Evolutionary conservation across 1,140 invertebrate species (phyloP).

Genomic region (Drosophila truncata): DNA sequence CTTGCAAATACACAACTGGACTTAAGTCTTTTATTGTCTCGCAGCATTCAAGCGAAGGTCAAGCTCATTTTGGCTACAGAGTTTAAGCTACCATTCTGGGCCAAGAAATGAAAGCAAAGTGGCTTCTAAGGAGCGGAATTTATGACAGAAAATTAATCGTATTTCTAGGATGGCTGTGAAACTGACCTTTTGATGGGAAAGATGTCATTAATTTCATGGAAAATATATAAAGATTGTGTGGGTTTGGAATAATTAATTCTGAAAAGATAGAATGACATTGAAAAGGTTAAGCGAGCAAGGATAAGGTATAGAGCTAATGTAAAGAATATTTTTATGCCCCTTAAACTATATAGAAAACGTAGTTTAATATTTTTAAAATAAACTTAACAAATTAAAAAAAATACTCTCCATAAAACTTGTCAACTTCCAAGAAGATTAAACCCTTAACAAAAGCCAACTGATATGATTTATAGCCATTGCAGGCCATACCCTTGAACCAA

Average conservation of each 20-base stretch:
- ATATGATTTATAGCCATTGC: conserved; percentile 32
- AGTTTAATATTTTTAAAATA: neutral
- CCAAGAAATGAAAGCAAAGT: conserved; percentile 66
- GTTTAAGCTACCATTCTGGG: conserved; percentile 55
- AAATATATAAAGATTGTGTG: no score
- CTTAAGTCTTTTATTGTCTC: conserved; percentile 26
- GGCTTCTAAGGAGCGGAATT: conserved; percentile 25
- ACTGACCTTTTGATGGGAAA: conserved; percentile 24
- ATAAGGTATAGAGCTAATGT: neutral
- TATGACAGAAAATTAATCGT: conserved; percentile 52
- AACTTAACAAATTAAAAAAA: neutral
- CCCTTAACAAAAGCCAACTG: conserved; percentile 16
- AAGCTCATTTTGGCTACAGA: conserved; percentile 59
- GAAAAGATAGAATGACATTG: neutral
- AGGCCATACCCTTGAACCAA: conserved; percentile 60
- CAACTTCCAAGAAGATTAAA: neutral
- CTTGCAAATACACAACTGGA: conserved; percentile 19
- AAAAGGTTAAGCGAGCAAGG: no score
- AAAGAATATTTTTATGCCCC: no score
- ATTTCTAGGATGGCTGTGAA: conserved; percentile 12
- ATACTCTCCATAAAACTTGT: neutral
- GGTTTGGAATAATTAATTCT: neutral
- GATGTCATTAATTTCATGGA: neutral
- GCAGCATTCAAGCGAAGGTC: conserved; percentile 60
- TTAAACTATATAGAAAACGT: neutral